These are phyloP conservation scores for Parapsyche elsis DNA, from an alignment of 1,140 invertebrate species.

Conservation along the genomic window DNA sequence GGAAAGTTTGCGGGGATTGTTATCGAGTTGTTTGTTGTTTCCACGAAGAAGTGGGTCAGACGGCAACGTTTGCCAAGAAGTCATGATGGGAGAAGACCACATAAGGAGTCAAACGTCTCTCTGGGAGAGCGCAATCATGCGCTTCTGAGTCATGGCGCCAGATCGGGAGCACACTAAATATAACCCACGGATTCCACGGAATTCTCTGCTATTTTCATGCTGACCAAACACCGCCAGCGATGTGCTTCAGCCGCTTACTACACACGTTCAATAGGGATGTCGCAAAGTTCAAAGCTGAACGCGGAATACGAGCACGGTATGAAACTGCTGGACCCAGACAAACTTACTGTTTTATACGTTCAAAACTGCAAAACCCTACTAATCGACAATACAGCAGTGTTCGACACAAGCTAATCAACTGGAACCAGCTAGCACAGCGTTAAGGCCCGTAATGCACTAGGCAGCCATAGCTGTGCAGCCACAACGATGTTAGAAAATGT, in stretches of 20 bases:
- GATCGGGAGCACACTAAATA: conserved; percentile 54
- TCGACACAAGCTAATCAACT: no score
- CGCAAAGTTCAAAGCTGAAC: no score
- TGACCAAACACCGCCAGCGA: conserved; percentile 31
- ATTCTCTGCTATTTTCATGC: conserved; percentile 53
- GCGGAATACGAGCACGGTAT: no score
- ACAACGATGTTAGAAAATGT: no score
- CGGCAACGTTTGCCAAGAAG: neutral
- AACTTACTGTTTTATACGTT: no score
- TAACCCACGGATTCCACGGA: conserved; percentile 49
- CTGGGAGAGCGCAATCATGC: conserved; percentile 40
- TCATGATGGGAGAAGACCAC: conserved; percentile 39
- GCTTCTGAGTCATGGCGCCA: conserved; percentile 46
- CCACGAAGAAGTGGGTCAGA: neutral
- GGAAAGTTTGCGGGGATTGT: neutral
- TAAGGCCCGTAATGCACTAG: no score
- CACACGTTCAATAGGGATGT: neutral
- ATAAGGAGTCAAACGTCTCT: conserved; percentile 53
- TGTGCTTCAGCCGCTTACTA: neutral
- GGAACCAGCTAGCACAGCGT: no score
- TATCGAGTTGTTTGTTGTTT: neutral
- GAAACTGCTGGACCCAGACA: no score
- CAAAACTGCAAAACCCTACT: no score
- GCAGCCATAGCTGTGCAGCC: no score
- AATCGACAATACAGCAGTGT: no score